Conservation (phyloP, 2,113 vertebrate genomes). For the Pelodiscus sinensis region DNA sequence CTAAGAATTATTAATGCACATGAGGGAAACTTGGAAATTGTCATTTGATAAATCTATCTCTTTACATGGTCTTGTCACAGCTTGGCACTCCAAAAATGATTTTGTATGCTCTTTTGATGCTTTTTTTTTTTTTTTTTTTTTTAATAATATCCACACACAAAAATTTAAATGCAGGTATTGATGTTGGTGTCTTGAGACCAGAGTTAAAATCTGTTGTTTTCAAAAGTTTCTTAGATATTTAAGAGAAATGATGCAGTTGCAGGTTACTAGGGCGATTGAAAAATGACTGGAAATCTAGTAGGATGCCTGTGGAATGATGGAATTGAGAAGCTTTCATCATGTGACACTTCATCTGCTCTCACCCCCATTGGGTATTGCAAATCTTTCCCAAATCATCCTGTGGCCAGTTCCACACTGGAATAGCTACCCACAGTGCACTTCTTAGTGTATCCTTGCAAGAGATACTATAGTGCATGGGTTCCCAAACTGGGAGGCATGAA, state of each 20-base stretch:
- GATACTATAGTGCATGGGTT: too few relatives aligned
- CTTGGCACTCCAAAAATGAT: background rate
- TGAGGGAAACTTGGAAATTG: constrained; percentile 7
- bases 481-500: too few relatives aligned
- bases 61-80: background rate
- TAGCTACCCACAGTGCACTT: too few relatives aligned
- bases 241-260: background rate
- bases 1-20: constrained; percentile 21
- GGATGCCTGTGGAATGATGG: too few relatives aligned
- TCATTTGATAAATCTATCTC: background rate
- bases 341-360: too few relatives aligned
- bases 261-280: too few relatives aligned
- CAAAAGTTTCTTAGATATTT: background rate
- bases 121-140: background rate
- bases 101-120: background rate
- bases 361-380: too few relatives aligned
- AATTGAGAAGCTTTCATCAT: too few relatives aligned
- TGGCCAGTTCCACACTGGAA: too few relatives aligned
- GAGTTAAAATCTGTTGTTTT: background rate
- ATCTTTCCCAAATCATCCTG: too few relatives aligned
- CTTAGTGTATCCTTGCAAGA: too few relatives aligned
- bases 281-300: too few relatives aligned
- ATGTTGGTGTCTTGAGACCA: background rate
- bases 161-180: background rate
- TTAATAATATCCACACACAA: background rate